Conservation (phyloP, 2,888 invertebrate genomes). For the Syrphus vitripennis region DNA sequence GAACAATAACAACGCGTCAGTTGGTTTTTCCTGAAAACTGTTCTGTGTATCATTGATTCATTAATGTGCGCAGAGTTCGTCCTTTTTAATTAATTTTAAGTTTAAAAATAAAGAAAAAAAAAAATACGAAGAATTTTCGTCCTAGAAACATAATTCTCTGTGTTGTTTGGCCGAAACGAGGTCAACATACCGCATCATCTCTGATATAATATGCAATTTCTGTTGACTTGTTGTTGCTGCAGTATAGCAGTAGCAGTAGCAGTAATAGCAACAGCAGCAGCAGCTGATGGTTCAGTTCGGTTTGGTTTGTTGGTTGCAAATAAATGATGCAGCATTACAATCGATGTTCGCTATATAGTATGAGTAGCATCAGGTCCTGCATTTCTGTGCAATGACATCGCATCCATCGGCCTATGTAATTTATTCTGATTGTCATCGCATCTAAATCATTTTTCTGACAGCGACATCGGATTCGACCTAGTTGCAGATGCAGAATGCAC, state of each 20-base stretch:
- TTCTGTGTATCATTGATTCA: background rate
- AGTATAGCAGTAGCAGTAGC: background rate
- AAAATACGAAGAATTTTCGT: conserved; percentile 21
- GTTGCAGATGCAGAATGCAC: conserved; percentile 33
- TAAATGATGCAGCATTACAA: conserved; percentile 19
- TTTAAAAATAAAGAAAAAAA: background rate
- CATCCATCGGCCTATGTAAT: conserved; percentile 30
- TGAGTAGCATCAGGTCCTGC: background rate
- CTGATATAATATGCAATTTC: conserved; percentile 31
- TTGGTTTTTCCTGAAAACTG: too few species aligned
- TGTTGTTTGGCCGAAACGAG: conserved; percentile 29
- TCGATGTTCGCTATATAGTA: background rate
- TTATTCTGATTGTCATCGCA: conserved; percentile 57
- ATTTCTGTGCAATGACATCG: conserved; percentile 15
- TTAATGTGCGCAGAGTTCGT: background rate
- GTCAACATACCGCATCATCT: conserved; percentile 44
- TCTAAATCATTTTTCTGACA: conserved; percentile 59
- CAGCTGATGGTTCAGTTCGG: background rate
- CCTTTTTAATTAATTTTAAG: conserved; percentile 57
- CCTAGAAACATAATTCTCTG: conserved; percentile 45
- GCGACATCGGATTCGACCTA: conserved; percentile 53
- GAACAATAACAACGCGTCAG: background rate
- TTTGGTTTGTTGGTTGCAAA: conserved; percentile 8
- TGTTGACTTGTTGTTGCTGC: conserved; percentile 36
- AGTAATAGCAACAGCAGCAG: background rate